These are phyloP conservation scores for Cataglyphis rosenhaueri DNA, from an alignment of 2,888 invertebrate species.

Conservation along the genomic window DNA sequence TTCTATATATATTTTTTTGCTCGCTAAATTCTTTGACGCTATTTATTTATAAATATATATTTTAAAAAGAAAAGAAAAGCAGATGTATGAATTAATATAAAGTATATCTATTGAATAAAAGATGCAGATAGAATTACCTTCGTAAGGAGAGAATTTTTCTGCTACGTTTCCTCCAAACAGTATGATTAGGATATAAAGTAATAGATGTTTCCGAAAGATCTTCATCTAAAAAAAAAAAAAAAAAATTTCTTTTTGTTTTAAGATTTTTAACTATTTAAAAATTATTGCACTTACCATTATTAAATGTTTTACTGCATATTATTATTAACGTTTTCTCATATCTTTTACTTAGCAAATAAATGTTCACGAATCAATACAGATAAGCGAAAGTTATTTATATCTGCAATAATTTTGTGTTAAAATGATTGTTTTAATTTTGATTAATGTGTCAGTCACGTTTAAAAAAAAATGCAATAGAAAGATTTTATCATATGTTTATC, in stretches of 20 bases:
- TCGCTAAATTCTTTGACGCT: neutral
- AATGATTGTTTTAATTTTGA: constrained; percentile 45
- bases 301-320: neutral
- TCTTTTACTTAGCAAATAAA: constrained; percentile 11
- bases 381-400: constrained; percentile 33
- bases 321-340: constrained; percentile 24
- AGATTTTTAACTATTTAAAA: neutral
- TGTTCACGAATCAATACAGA: neutral
- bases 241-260: neutral
- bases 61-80: neutral
- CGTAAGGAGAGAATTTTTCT: neutral
- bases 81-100: neutral
- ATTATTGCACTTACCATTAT: constrained; percentile 33
- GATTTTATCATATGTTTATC: neutral
- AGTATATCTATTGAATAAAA: neutral
- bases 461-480: neutral
- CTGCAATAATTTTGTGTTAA: constrained; percentile 3
- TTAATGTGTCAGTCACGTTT: constrained; percentile 24
- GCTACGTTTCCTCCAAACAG: neutral
- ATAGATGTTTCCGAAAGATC: constrained; percentile 1
- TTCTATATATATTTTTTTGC: neutral
- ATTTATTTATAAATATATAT: neutral
- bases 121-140: constrained; percentile 28
- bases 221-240: constrained; percentile 9
- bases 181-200: constrained; percentile 1